Conservation (phyloP, 2,113 vertebrate species). For the Burhinus bistriatus region DNA sequence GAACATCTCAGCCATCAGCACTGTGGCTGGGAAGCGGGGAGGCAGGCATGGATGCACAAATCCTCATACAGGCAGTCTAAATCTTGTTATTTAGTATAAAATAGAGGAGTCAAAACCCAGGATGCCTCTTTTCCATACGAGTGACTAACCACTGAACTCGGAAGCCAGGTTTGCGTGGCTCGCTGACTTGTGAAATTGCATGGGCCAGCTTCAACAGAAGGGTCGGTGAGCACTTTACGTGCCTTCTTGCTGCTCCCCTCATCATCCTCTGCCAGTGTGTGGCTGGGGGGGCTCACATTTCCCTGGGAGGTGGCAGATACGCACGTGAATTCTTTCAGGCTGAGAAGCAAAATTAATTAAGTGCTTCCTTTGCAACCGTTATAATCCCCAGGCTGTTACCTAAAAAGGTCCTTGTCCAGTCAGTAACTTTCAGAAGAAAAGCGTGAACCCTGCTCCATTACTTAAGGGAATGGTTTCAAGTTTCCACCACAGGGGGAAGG, state of each 20-base stretch:
- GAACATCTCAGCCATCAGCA: not conserved
- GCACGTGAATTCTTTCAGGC: not conserved
- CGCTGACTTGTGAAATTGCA: conserved; percentile 50
- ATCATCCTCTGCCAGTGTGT: not conserved
- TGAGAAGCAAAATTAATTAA: not conserved
- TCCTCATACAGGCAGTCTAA: not conserved
- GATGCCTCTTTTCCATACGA: conserved; percentile 26
- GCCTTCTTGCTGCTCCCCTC: not conserved
- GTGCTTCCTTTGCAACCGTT: not conserved
- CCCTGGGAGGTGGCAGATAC: not conserved
- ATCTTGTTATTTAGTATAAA: not conserved
- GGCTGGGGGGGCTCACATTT: not conserved
- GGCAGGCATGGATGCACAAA: not conserved
- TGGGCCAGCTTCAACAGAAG: not conserved
- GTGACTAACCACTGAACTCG: conserved; percentile 4
- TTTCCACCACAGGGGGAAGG: not conserved
- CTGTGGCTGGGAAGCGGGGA: not conserved
- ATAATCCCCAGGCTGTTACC: not conserved
- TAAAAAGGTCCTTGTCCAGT: not conserved
- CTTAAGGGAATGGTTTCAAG: not conserved
- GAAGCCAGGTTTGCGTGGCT: not conserved
- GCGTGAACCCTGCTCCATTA: not conserved
- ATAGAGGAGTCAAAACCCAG: not conserved
- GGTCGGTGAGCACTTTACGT: not conserved
- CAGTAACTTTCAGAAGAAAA: not conserved